A percentile compares a stretch with the other conserved stretches of the same genome.
phyloP scores from a whole-genome alignment of 2,113 vertebrate genomes.

The Anser brachyrhynchus region DNA sequence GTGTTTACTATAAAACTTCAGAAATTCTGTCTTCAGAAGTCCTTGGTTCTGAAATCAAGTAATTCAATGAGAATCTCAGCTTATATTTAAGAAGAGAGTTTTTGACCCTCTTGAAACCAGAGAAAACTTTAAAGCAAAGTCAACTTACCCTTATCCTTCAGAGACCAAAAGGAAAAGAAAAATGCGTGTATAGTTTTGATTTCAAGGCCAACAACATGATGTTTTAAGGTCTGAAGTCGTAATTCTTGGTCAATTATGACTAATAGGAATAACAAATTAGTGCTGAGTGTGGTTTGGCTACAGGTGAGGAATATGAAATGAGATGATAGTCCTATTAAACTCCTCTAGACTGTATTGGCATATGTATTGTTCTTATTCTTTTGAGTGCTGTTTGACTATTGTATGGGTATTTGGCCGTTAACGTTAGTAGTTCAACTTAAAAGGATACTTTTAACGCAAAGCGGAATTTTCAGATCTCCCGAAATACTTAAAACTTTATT shows the following conservation, averaged over 20 bases:
- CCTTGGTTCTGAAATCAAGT: not conserved
- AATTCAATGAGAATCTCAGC: not conserved
- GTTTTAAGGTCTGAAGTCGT: not conserved
- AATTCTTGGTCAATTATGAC: not conserved
- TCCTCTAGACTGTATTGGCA: not conserved
- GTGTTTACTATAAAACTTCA: not conserved
- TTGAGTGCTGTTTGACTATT: not conserved
- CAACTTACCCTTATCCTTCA: not conserved
- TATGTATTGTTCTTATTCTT: not conserved
- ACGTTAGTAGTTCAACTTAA: too few relatives aligned
- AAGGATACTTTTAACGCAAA: not conserved
- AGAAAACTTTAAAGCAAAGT: not conserved
- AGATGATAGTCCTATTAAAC: not conserved
- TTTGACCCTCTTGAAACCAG: not conserved
- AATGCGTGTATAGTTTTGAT: not conserved
- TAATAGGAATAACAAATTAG: not conserved
- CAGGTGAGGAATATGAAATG: not conserved
- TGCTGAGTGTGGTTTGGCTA: not conserved
- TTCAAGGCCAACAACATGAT: not conserved
- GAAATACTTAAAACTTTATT: not conserved
- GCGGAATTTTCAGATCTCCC: not conserved
- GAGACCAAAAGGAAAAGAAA: not conserved
- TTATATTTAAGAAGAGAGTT: not conserved
- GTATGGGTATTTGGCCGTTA: not conserved
- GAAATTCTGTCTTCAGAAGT: not conserved